phyloP scores from a whole-genome alignment of 2,113 vertebrate species.

The Thinocorus orbignyianus region DNA sequence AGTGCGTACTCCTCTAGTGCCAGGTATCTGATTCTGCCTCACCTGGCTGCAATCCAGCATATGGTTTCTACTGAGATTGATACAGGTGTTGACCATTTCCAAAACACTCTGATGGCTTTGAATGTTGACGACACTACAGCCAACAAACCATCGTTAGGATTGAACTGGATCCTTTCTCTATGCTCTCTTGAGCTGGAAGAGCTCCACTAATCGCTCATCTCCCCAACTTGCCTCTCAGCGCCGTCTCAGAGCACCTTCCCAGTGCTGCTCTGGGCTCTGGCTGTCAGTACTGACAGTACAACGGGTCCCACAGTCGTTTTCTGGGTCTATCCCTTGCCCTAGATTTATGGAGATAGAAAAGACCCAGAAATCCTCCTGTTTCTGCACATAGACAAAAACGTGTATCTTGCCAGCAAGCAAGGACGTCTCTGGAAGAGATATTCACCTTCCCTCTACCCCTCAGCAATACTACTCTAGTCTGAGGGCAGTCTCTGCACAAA shows the following conservation, averaged over 20 bases:
- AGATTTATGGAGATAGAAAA: not conserved
- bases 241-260: not conserved
- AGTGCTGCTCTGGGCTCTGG: not conserved
- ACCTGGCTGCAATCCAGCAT: not conserved
- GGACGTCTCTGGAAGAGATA: fast-evolving
- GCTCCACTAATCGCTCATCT: not conserved
- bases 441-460: not conserved
- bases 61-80: not conserved
- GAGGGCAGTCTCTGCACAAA: not conserved
- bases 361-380: not conserved
- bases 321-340: not conserved
- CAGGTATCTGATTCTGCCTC: not conserved
- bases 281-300: not conserved
- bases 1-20: not conserved
- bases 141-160: fast-evolving
- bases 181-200: not conserved
- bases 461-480: not conserved
- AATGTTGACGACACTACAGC: not conserved
- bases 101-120: not conserved
- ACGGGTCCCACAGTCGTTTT: not conserved
- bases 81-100: not conserved
- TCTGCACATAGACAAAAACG: not conserved
- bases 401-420: not conserved
- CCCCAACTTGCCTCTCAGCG: not conserved
- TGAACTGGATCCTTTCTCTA: not conserved